phyloP scores from a whole-genome alignment of 2,113 vertebrate species.

The Actinemys pallida region DNA sequence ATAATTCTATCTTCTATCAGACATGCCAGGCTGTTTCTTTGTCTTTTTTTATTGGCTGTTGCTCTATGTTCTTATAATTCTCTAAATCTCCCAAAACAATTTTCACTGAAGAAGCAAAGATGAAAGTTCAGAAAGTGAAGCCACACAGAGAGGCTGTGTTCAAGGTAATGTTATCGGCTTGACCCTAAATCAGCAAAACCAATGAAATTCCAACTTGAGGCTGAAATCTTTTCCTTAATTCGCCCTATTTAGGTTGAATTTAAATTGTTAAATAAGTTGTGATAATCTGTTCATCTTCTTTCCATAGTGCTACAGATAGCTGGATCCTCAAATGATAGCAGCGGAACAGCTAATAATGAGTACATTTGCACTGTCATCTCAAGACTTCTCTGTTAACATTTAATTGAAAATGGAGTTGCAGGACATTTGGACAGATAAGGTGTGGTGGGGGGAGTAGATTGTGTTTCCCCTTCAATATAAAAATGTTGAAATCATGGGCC shows the following conservation, averaged over 20 bases:
- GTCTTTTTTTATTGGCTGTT: not conserved
- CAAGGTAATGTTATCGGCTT: not conserved
- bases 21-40: not conserved
- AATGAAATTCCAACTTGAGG: not conserved
- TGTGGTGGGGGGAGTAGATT: not conserved
- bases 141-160: not conserved
- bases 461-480: not conserved
- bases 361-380: fast-evolving
- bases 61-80: not conserved
- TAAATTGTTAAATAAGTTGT: not conserved
- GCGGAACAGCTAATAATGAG: not conserved
- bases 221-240: not conserved
- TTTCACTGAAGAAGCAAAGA: not conserved
- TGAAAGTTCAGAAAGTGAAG: not conserved
- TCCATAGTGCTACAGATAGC: not conserved
- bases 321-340: not conserved
- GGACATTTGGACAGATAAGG: not conserved
- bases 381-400: not conserved
- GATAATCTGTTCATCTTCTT: not conserved
- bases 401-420: not conserved
- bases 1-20: not conserved
- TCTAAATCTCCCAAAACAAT: not conserved
- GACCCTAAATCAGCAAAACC: not conserved
- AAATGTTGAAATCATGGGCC: not conserved
- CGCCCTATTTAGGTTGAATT: not conserved